Evolutionary conservation across 35 echinoderm and acorn worm genomes (phyloP).

Genomic region (Chiridota heheva): DNA sequence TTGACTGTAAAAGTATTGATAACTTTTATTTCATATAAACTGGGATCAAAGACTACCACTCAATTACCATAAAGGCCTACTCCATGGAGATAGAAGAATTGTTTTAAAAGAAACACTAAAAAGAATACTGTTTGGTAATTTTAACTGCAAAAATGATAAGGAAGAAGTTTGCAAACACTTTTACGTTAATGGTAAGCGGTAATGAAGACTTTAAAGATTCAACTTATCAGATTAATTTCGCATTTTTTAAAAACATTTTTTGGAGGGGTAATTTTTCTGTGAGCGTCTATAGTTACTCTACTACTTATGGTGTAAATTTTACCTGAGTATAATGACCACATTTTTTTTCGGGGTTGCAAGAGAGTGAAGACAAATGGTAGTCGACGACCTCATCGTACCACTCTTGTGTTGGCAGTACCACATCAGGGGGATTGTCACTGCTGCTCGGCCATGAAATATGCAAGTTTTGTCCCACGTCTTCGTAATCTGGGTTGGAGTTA

Average conservation of each 20-base stretch:
- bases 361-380: neutral
- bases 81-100: neutral
- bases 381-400: conserved; percentile 17
- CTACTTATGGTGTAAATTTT: no score
- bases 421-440: neutral
- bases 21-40: no score
- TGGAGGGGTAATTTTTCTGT: neutral
- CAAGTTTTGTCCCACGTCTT: no score
- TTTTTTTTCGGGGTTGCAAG: neutral
- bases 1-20: no score
- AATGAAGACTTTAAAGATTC: neutral
- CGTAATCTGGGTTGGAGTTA: no score
- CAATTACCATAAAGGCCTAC: neutral
- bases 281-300: neutral
- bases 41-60: no score
- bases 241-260: neutral
- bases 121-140: neutral
- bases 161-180: neutral
- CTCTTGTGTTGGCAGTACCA: neutral
- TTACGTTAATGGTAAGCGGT: neutral
- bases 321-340: no score
- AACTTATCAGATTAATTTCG: neutral
- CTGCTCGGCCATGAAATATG: no score
- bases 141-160: neutral
- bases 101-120: neutral